Conservation (phyloP, 2,888 invertebrate species). For the Drosophila buzzatii region DNA sequence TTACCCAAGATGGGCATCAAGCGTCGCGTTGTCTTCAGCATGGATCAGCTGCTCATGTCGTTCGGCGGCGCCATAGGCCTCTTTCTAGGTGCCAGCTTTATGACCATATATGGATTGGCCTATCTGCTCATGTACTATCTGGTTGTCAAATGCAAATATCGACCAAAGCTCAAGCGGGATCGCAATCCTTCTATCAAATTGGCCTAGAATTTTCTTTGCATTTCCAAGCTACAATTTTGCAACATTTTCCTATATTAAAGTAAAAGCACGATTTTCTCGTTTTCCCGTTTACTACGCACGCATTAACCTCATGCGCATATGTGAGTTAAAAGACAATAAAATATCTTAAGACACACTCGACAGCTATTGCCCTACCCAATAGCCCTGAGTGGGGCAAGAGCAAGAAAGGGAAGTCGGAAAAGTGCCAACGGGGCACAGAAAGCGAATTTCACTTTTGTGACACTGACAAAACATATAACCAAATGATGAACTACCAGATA, state of each 20-base stretch:
- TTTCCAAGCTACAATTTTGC: conserved; percentile 3
- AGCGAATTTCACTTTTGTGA: conserved; percentile 75
- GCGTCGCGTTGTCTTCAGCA: conserved; percentile 82
- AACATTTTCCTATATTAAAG: conserved; percentile 16
- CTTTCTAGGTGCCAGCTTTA: conserved; percentile 84
- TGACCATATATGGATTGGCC: conserved; percentile 75
- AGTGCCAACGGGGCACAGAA: conserved; percentile 60
- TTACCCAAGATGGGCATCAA: conserved; percentile 80
- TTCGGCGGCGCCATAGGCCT: conserved; percentile 84
- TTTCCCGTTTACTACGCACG: conserved; percentile 24
- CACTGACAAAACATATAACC: background rate
- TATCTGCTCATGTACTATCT: conserved; percentile 59
- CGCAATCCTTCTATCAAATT: background rate
- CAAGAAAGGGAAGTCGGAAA: conserved; percentile 66
- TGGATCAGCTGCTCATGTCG: conserved; percentile 83
- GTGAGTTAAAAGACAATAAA: conserved; percentile 24
- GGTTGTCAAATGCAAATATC: conserved; percentile 44
- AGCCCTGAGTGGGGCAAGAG: conserved; percentile 19
- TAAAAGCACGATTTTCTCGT: conserved; percentile 36
- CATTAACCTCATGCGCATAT: conserved; percentile 42
- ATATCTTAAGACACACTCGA: conserved; percentile 46
- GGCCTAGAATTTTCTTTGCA: background rate
- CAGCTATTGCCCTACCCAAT: conserved; percentile 38
- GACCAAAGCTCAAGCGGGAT: background rate
- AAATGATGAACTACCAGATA: conserved; percentile 10